phyloP scores from a whole-genome alignment of 2,113 vertebrate species.

The Prunella himalayana region DNA sequence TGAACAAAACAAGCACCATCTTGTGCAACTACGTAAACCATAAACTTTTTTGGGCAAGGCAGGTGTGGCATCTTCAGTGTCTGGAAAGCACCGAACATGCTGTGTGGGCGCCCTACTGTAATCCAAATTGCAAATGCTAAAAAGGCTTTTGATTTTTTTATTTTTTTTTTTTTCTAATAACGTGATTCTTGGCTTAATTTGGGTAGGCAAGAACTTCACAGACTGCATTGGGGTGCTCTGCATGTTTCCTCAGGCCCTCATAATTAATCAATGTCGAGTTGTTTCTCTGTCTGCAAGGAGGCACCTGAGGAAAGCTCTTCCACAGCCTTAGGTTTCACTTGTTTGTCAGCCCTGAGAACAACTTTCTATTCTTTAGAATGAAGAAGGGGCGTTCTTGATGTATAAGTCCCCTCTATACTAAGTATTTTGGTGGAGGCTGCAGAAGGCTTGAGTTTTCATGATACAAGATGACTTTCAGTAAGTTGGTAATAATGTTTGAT shows the following conservation, averaged over 20 bases:
- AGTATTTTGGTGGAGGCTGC: background rate
- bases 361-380: background rate
- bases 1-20: constrained; percentile 44
- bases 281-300: background rate
- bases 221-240: background rate
- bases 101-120: constrained; percentile 48
- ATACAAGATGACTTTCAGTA: background rate
- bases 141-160: constrained; percentile 46
- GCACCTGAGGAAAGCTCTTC: background rate
- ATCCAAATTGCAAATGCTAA: constrained; percentile 34
- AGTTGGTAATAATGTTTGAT: background rate
- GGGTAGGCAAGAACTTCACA: constrained; percentile 22
- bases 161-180: background rate
- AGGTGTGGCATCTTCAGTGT: constrained; percentile 31
- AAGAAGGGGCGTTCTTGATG: background rate
- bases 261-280: background rate
- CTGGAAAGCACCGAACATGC: constrained; percentile 60
- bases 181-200: constrained; percentile 8
- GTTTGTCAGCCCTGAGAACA: background rate
- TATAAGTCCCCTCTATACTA: background rate
- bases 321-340: background rate
- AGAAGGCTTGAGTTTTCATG: background rate
- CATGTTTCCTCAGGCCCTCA: constrained; percentile 51
- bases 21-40: constrained; percentile 39
- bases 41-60: constrained; percentile 40